These are phyloP conservation scores for Diorhabda carinulata DNA, from an alignment of 1,140 invertebrate species.

Conservation along the genomic window DNA sequence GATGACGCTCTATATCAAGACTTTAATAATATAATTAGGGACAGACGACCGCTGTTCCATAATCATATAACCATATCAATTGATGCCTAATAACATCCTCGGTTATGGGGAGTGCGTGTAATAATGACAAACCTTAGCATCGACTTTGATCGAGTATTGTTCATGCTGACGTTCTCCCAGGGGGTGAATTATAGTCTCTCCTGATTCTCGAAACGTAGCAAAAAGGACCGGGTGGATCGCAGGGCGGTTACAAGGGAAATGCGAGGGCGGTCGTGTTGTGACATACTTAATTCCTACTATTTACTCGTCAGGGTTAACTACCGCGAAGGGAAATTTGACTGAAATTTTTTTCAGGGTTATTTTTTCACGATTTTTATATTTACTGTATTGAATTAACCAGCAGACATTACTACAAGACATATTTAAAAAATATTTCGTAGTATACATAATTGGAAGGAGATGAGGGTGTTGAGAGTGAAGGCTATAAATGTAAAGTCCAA, in stretches of 20 bases:
- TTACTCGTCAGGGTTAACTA: conserved; percentile 3
- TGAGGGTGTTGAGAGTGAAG: no score
- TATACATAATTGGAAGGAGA: no score
- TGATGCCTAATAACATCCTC: conserved; percentile 47
- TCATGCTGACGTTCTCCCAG: conserved; percentile 22
- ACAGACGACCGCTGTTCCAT: conserved; percentile 36
- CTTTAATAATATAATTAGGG: conserved; percentile 44
- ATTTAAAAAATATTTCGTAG: no score
- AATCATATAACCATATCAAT: conserved; percentile 48
- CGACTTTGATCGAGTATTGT: conserved; percentile 36
- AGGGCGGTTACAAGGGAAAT: conserved; percentile 10
- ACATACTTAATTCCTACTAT: conserved; percentile 32
- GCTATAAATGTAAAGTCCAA: no score
- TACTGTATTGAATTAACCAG: no score
- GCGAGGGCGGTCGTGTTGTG: conserved; percentile 34
- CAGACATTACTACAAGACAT: no score
- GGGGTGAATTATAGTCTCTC: conserved; percentile 28
- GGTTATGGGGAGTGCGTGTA: conserved; percentile 19
- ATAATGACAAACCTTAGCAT: conserved; percentile 32
- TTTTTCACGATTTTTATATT: no score
- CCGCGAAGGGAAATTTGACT: no score
- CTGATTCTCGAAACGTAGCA: not conserved
- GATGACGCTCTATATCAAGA: conserved; percentile 12
- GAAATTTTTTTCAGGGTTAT: no score
- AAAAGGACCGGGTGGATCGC: conserved; percentile 2